Base-by-base conservation (phyloP, 2,113 vertebrate genomes). In the Hydrolagus affinis region DNA sequence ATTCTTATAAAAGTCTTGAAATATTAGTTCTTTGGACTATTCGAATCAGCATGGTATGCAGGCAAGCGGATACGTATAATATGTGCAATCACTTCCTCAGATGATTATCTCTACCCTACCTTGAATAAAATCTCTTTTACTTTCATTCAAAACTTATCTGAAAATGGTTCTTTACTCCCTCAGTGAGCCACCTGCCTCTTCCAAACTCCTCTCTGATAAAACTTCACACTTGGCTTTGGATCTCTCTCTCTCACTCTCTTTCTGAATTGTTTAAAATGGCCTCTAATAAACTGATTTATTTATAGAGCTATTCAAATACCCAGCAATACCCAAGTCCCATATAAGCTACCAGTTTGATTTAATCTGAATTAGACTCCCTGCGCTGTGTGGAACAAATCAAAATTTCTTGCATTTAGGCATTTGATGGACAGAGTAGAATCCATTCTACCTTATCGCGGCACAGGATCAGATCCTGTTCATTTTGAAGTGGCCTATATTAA, bases 401-500 rank as follows among this genome's bases (percentile, higher is more conserved):
- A 60, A 25, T 78, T 15, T 78, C n/a, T 78, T 78, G 76, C 57
- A 15, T 11, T 78, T 28, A 60, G n/a, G 12, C 57, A 78, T 25
- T 64, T 77, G 56, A 77, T 77, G 75, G 75, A 59, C 44, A 76
- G 70, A 72, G 70, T 28, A 72, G 25, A 72, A 14, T 30, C 70
- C 25, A 72, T 21, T 56, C 32, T 56, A 8, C 11, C 56, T 56
- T 56, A 75, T 44, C 72, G 23, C 11, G 44, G 56, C 76, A 25
- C n/a, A 78, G 57, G 25, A 62, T 62, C 76, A 77, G 21, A 77
- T 60, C 19, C 56, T 60, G 56, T 59, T 77, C n/a, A 64, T 80
- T 62, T 80, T 80, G 59, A 80, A 80, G 62, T 64, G 59, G 59
- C 59, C 57, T 60, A 60, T 80, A 80, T 64, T 9, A 80, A 80